These are phyloP conservation scores for Abrostola triplasia DNA, from an alignment of 2,888 invertebrate species.

Conservation along the genomic window DNA sequence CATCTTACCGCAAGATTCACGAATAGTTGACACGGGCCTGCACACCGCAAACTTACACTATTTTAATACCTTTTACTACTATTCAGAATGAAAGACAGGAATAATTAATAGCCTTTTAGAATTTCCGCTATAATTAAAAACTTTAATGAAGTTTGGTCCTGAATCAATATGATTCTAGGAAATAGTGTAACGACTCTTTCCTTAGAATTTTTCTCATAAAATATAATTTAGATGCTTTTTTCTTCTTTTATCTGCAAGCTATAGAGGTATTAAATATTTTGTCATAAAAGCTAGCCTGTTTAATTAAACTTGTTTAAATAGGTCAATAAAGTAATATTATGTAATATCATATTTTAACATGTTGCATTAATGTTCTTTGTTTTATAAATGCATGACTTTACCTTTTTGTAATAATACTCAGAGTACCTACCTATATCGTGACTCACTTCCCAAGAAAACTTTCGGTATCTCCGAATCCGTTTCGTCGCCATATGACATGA, in stretches of 20 bases:
- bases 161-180: constrained; percentile 31
- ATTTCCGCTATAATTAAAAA: constrained; percentile 30
- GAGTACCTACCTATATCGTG: too few relatives aligned
- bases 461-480: constrained; percentile 8
- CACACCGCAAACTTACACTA: constrained; percentile 51
- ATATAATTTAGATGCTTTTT: constrained; percentile 1
- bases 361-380: too few relatives aligned
- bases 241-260: neutral
- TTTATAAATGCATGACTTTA: too few relatives aligned
- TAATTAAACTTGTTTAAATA: too few relatives aligned
- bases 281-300: too few relatives aligned
- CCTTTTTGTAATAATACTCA: too few relatives aligned
- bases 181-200: constrained; percentile 9
- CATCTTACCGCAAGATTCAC: constrained; percentile 55
- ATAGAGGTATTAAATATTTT: neutral
- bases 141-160: constrained; percentile 28
- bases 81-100: constrained; percentile 16
- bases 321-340: too few relatives aligned
- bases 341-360: too few relatives aligned
- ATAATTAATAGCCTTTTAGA: constrained; percentile 18
- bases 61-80: constrained; percentile 26
- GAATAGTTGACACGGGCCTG: constrained; percentile 52
- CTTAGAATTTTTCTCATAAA: constrained; percentile 31
- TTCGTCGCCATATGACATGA: constrained; percentile 20
- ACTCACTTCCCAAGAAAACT: constrained; percentile 6